These are phyloP conservation scores for Cynoglossus semilaevis DNA, from an alignment of 2,113 vertebrate genomes.

Conservation along the genomic window DNA sequence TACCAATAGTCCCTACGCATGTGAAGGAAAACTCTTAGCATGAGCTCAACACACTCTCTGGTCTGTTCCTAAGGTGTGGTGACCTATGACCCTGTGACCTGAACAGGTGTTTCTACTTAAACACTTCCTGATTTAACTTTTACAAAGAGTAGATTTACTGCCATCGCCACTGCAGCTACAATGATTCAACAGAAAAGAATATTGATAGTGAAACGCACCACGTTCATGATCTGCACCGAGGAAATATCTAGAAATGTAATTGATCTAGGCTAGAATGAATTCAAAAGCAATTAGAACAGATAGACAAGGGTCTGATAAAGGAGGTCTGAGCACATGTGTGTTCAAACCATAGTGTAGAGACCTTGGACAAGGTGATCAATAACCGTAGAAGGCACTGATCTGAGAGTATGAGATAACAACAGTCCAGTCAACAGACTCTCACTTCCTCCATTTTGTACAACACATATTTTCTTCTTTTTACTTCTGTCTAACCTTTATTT, in stretches of 20 bases:
- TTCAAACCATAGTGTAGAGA: background rate
- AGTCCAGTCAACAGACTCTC: conserved; percentile 8
- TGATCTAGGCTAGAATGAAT: background rate
- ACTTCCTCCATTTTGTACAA: background rate
- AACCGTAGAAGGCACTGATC: conserved; percentile 23
- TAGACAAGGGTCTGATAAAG: no score
- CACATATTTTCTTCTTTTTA: background rate
- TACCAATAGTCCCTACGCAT: conserved; percentile 26
- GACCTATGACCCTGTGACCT: conserved; percentile 6
- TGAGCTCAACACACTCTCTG: conserved; percentile 50
- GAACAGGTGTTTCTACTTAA: background rate
- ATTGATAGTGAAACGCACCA: no score
- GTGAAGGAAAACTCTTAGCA: conserved; percentile 51
- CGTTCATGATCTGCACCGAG: no score
- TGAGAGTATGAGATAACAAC: conserved; percentile 21
- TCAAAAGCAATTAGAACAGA: no score
- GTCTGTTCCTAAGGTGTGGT: conserved; percentile 53
- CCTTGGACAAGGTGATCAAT: conserved; percentile 4
- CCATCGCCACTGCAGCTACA: no score
- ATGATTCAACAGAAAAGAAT: no score
- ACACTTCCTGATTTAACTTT: conserved; percentile 1
- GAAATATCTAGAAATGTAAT: no score
- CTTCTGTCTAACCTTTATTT: conserved; percentile 5
- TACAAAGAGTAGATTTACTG: background rate
- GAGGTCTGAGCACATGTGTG: no score